A percentile compares a stretch with the other conserved stretches of the same genome.
These are phyloP conservation scores for Acipenser transmontanus DNA, from an alignment of 2,797 vertebrate genomes.

Conservation along the genomic window DNA sequence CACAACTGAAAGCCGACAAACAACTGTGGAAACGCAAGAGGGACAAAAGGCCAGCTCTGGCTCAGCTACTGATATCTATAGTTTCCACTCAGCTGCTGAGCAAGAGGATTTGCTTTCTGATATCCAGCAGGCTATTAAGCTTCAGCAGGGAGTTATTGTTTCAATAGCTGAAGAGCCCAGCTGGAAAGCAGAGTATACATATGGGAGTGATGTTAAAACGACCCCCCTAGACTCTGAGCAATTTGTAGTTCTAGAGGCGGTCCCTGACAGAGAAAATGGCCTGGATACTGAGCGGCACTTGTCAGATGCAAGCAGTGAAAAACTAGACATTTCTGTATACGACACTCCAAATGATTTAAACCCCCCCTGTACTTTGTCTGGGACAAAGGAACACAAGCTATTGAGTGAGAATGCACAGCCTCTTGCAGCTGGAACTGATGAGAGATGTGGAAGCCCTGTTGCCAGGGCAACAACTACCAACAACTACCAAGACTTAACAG, in stretches of 20 bases:
- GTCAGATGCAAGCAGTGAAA: constrained; percentile 17
- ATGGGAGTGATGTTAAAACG: constrained; percentile 48
- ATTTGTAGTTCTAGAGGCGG: constrained; percentile 48
- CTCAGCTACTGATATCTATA: constrained; percentile 94
- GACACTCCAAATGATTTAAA: constrained; percentile 25
- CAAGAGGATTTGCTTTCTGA: constrained; percentile 93
- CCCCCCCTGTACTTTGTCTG: constrained; percentile 46
- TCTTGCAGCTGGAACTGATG: constrained; percentile 34
- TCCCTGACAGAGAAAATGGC: constrained; percentile 53
- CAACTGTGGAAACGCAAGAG: constrained; percentile 52
- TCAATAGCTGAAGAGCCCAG: constrained; percentile 34
- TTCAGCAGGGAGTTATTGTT: constrained; percentile 66
- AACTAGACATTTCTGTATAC: constrained; percentile 12
- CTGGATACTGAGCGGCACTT: constrained; percentile 29
- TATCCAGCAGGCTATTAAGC: constrained; percentile 88
- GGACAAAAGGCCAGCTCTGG: constrained; percentile 82
- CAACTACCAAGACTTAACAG: constrained; percentile 43
- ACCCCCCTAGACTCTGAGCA: constrained; percentile 55
- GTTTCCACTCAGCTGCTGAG: constrained; percentile 91
- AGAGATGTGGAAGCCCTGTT: constrained; percentile 34
- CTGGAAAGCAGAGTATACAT: constrained; percentile 51
- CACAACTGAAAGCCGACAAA: constrained; percentile 47
- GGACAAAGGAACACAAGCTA: constrained; percentile 58
- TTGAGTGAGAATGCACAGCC: constrained; percentile 44
- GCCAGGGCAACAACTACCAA: constrained; percentile 43